Evolutionary conservation across 1,140 invertebrate genomes (phyloP).

Genomic region (Sarcophaga bullata): DNA sequence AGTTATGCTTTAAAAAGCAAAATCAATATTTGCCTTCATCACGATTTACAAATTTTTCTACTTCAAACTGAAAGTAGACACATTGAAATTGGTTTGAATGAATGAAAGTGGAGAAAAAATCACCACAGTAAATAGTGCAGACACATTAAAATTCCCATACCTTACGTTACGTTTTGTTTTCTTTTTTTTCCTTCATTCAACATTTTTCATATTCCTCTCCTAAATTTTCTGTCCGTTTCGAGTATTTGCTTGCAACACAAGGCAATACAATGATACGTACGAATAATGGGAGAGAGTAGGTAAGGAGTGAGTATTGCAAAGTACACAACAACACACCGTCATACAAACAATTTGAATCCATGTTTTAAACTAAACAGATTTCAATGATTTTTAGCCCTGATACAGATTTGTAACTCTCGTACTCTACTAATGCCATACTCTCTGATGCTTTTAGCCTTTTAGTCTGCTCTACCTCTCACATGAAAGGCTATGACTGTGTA

Average conservation of each 20-base stretch:
- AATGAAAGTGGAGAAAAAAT: background rate
- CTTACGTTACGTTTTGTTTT: background rate
- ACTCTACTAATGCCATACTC: background rate
- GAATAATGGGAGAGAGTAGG: no score
- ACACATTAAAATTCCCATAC: constrained; percentile 19
- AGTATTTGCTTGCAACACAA: background rate
- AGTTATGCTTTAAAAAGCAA: background rate
- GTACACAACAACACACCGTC: background rate
- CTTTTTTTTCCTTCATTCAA: background rate
- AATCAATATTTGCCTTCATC: background rate
- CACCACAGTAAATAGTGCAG: background rate
- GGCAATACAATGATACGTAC: background rate
- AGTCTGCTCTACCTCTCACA: background rate
- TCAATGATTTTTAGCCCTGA: constrained; percentile 39
- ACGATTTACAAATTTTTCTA: background rate
- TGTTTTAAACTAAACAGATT: constrained; percentile 39
- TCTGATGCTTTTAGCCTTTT: background rate
- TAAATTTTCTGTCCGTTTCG: background rate
- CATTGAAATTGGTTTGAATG: background rate
- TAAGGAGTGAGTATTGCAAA: no score
- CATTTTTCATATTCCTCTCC: background rate
- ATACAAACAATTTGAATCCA: constrained; percentile 32
- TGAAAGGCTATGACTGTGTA: constrained; percentile 6
- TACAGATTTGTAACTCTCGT: constrained; percentile 27
- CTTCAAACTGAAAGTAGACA: background rate